These are phyloP conservation scores for Phengaris arion DNA, from an alignment of 2,888 invertebrate species.

Conservation along the genomic window DNA sequence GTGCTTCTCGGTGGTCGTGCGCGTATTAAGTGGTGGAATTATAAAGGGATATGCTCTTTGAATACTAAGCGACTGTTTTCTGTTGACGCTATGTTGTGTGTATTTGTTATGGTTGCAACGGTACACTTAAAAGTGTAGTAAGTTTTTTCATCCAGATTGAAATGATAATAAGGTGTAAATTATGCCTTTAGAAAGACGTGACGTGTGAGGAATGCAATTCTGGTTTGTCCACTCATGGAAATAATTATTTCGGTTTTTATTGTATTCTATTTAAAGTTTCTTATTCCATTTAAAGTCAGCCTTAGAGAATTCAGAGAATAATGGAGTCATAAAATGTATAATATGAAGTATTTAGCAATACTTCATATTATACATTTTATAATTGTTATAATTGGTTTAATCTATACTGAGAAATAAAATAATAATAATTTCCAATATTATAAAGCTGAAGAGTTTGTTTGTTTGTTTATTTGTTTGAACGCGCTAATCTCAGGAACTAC, in stretches of 20 bases:
- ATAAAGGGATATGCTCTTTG: slow-evolving; percentile 72
- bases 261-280: too few relatives aligned
- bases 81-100: slow-evolving; percentile 46
- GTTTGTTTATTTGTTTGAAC: too few relatives aligned
- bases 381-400: too few relatives aligned
- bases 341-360: too few relatives aligned
- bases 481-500: too few relatives aligned
- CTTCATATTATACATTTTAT: too few relatives aligned
- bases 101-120: slow-evolving; percentile 47
- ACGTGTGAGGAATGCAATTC: slow-evolving; percentile 30
- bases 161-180: slow-evolving; percentile 57
- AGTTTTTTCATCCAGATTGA: slow-evolving; percentile 46
- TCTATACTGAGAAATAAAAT: too few relatives aligned
- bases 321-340: too few relatives aligned
- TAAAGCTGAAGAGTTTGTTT: too few relatives aligned
- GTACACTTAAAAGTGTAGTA: slow-evolving; percentile 48
- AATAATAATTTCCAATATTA: too few relatives aligned
- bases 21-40: slow-evolving; percentile 75
- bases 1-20: slow-evolving; percentile 58
- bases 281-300: too few relatives aligned
- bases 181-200: slow-evolving; percentile 37
- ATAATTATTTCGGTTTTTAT: background rate
- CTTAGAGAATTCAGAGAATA: too few relatives aligned
- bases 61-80: slow-evolving; percentile 69
- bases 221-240: slow-evolving; percentile 18